Evolutionary conservation across 2,797 vertebrate genomes (phyloP).

Genomic region (Pseudopleuronectes americanus): DNA sequence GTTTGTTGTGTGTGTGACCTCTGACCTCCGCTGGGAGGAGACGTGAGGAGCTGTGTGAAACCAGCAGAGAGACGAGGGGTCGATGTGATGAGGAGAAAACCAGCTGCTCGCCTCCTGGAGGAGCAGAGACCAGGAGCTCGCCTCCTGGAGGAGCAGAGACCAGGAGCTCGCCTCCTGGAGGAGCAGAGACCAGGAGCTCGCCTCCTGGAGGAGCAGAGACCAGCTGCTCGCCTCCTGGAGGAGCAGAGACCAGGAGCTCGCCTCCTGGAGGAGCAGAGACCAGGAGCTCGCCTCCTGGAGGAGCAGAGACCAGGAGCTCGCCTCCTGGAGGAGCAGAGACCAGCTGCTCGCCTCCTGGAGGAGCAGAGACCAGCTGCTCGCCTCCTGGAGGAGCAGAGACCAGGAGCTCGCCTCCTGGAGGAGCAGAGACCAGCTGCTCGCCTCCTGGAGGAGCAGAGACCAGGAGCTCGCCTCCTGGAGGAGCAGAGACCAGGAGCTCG

Average conservation of each 20-base stretch:
- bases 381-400: slow-evolving; percentile 53
- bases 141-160: slow-evolving; percentile 54
- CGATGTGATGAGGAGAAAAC: neutral
- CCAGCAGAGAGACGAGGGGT: too few relatives aligned
- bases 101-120: slow-evolving; percentile 43
- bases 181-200: slow-evolving; percentile 30
- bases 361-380: slow-evolving; percentile 31
- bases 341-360: slow-evolving; percentile 3
- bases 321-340: slow-evolving; percentile 53
- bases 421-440: slow-evolving; percentile 31
- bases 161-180: slow-evolving; percentile 1
- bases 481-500: slow-evolving; percentile 30
- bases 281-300: slow-evolving; percentile 1
- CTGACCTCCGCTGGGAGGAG: slow-evolving; percentile 10
- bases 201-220: slow-evolving; percentile 53
- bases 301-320: slow-evolving; percentile 30
- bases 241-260: slow-evolving; percentile 30
- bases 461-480: slow-evolving; percentile 1
- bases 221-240: slow-evolving; percentile 3
- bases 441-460: slow-evolving; percentile 53
- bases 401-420: slow-evolving; percentile 1
- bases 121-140: slow-evolving; percentile 38
- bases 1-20: neutral
- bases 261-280: slow-evolving; percentile 53
- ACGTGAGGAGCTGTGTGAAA: neutral